Evolutionary conservation across 1,140 invertebrate genomes (phyloP), one percentile per base, ranked within the genome.

Genomic region (Drosophila teissieri): DNA sequence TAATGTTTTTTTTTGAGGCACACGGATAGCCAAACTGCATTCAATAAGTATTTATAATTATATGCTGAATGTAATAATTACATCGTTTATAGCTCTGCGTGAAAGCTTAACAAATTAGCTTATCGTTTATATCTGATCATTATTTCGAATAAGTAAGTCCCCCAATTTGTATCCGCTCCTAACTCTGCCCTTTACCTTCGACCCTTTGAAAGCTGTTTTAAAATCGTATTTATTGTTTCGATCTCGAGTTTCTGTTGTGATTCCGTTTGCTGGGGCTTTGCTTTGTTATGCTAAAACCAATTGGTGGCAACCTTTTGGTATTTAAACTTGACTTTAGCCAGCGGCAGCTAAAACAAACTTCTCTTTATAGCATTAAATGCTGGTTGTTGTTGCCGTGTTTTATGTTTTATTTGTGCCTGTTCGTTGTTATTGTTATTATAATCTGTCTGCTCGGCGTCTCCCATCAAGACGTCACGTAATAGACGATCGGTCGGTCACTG

Each of bases 381-480:
- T 72, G 60, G n/a, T 42, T 52, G 49, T 19, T 63, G 17, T 22
- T 36, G 34, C n/a, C 31, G 8, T 57, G 31, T 42, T 60, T 60
- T 36, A 2, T 57, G 31, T 42, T 60, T 60, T 36, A 15, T 58
- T 34, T 67, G 19, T 44, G 62, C 27, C 15, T 10, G 12, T 17
- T 19, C 11, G 15, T 65, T 68, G 64, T 75, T 75, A 73, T 75
- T 63, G 73, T 60, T 77, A 69, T 77, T 77, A 77, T 77, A 77
- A 77, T 77, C 73, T 55, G 73, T 49, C 63, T 76, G 39, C 15
- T 55, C 37, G 24, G 42, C 68, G 73, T 77, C 74, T 44, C 74
- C 68, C 68, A 77, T 79, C 72, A 81, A 86, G 44, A 79, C 84
- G 60, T 88, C 84, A 89, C 83, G 83, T 86, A 86, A 77, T 55